Base-by-base conservation (phyloP, 2,888 invertebrate genomes). In the Drosophila subsilvestris region DNA sequence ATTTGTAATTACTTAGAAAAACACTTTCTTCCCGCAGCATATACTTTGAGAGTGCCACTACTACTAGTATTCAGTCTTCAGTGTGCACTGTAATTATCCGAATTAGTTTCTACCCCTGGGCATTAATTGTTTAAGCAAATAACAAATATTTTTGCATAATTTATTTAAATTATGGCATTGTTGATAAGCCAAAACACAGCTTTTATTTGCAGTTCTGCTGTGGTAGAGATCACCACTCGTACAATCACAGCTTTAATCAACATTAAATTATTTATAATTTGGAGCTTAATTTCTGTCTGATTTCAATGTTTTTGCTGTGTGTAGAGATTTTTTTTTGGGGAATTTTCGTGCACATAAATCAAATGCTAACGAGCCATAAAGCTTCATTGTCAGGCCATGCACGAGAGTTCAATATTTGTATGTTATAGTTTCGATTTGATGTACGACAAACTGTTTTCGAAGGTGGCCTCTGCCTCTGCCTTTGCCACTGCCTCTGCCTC, bases 351-450 rank as follows among this genome's bases (percentile, higher is more conserved):
- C 32, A 74, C 73, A 84, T 85, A 88, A 88, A 85, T 85, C 85
- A 85, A 81, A 74, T 75, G 65, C 74, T 65, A 86, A 86, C 85
- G 70, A 86, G 76, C 85, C 79, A 86, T 84, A 86, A 84, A 86
- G 79, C 84, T 79, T 75, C 88, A 80, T 74, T 86, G 88, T 84
- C 88, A 80, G 67, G 68, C 57, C 73, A 71, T 66, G 53, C 67
- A 59, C 55, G 72, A 62, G 75, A 75, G 75, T 67, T 87, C 83
- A 79, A 79, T 82, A 82, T 82, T 82, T 79, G 77, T 82, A 66
- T 79, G 78, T 68, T 79, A 82, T 87, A 87, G 82, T 83, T 86
- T 71, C 78, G 78, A 86, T 82, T 82, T 86, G 83, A 83, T 80
- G 83, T 73, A 83, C 86, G 86, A 85, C 82, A 83, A 86, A 83